phyloP scores from a whole-genome alignment of 2,113 vertebrate genomes.

The Isurus oxyrinchus region DNA sequence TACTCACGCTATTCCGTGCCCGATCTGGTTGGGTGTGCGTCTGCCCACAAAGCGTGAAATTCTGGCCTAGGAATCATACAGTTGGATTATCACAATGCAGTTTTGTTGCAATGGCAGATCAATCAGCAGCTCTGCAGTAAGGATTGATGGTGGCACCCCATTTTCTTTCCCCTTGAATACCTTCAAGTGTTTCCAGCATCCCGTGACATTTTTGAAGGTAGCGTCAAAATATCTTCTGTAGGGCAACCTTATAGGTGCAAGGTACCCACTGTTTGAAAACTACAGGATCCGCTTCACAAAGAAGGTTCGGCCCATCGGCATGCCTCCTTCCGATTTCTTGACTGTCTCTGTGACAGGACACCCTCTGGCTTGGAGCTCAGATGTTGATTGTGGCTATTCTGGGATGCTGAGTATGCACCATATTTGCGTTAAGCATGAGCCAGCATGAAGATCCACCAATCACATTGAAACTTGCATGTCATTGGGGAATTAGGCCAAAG shows the following conservation, averaged over 20 bases:
- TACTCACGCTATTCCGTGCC: too few relatives aligned
- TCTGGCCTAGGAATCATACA: too few relatives aligned
- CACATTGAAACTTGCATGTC: neutral
- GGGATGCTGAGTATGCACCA: too few relatives aligned
- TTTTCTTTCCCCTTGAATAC: neutral
- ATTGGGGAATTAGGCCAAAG: neutral
- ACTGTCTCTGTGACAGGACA: neutral
- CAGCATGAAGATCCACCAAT: too few relatives aligned
- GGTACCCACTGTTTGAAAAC: neutral
- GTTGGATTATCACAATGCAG: neutral
- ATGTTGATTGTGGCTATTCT: neutral
- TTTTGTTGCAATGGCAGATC: neutral
- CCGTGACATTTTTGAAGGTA: neutral
- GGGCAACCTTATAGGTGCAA: neutral
- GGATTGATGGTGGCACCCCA: neutral
- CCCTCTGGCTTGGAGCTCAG: neutral
- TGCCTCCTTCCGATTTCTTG: neutral
- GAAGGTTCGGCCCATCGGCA: neutral
- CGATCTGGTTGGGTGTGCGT: too few relatives aligned
- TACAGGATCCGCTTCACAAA: neutral
- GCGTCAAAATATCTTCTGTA: neutral
- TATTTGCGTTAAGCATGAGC: neutral
- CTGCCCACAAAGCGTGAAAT: too few relatives aligned
- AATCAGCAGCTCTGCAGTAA: neutral
- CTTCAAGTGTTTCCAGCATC: neutral